These are phyloP conservation scores for Eristalinus aeneus DNA, from an alignment of 2,888 invertebrate species.

Conservation along the genomic window DNA sequence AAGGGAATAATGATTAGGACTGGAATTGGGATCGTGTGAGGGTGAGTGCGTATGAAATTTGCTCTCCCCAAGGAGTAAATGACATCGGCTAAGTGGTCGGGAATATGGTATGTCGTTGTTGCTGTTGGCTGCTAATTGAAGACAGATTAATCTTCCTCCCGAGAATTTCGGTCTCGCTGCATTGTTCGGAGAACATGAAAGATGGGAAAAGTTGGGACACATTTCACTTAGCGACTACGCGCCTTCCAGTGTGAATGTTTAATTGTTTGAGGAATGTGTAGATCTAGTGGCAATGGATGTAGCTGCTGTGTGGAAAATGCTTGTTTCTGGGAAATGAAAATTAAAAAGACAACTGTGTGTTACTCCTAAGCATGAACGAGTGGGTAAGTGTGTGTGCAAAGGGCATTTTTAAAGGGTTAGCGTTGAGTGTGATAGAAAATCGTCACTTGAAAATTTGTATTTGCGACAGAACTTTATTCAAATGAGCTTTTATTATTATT, in stretches of 20 bases:
- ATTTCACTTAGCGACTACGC: conserved; percentile 1
- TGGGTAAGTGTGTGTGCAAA: too few species aligned
- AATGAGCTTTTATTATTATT: too few species aligned
- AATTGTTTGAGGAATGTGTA: neutral
- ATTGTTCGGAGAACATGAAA: conserved; percentile 51
- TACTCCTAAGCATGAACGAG: too few species aligned
- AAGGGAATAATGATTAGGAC: conserved; percentile 7
- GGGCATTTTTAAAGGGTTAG: too few species aligned
- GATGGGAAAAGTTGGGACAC: conserved; percentile 21
- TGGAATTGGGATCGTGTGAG: neutral
- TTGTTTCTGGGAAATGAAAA: too few species aligned
- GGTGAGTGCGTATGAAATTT: neutral
- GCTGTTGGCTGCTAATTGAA: conserved; percentile 34
- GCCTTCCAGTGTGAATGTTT: neutral
- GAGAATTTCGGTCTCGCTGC: conserved; percentile 21
- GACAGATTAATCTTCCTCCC: conserved; percentile 18
- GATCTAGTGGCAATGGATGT: neutral
- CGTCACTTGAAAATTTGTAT: too few species aligned
- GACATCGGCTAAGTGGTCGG: neutral
- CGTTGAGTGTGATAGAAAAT: too few species aligned
- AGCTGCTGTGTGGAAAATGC: neutral
- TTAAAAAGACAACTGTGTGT: too few species aligned
- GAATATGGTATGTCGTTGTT: neutral
- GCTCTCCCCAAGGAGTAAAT: conserved; percentile 1
- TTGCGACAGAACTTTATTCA: too few species aligned